Base-by-base conservation (phyloP, 92 coral and sea anemone species). In the Zoanthus sociatus region DNA sequence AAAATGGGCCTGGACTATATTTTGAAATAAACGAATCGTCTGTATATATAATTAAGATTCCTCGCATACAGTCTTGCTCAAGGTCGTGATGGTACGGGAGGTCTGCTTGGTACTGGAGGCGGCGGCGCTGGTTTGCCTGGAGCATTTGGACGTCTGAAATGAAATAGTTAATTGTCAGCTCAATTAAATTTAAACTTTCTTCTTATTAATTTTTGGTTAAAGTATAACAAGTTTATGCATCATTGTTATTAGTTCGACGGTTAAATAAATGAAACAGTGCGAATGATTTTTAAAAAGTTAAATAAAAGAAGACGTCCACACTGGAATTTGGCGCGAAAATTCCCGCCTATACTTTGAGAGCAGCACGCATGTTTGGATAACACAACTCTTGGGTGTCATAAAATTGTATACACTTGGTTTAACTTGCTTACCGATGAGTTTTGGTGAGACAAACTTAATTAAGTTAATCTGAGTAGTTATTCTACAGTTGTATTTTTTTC, bases 71-170 rank as follows among this genome's bases (percentile, higher is more conserved):
- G 50, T 60, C 31, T 56, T 14, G n/a, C 33, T 71, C 73, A 89
- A 21, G 98, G 99, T 89, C 99, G 93, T 47, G 98, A 95, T 20
- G 99, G 99, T 48, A 97, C 94, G 20, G 98, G 97, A 20, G 99
- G 99, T 32, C 99, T 95, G 55, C 94, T 97, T 1, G 99, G 99
- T 75, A 96, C 78, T 37, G 99, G 99, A 16, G 99, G 99, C 1
- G 99, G 98, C 72, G 98, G 98, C 16, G 95, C 95, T 4, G 98
- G 98, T 46, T 96, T 94, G 78, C 90, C 89, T 20, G 98, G 95
- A n/a, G 92, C 99, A 56, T 76, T 94, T 68, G 99, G 99, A 90
- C 99, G 89, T 93, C 99, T 97, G 94, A 47, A 92, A 60, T 61
- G 9, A 1, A 50, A 79, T 7, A 53, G 54, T 18, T 18, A 5